Conservation (phyloP, 2,888 invertebrate species). For the Tineola bisselliella region DNA sequence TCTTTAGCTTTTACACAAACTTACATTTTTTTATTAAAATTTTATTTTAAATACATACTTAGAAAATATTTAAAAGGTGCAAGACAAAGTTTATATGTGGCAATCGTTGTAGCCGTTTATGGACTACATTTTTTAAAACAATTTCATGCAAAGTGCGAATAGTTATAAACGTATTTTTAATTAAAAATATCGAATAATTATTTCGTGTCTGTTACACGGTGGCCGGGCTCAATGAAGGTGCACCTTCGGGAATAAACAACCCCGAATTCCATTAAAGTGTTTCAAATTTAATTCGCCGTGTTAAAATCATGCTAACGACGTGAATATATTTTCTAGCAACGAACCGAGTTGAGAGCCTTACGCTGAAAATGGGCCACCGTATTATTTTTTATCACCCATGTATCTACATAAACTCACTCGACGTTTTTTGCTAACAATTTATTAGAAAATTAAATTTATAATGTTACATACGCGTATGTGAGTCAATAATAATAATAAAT, state of each 20-base stretch:
- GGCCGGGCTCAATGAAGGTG: background rate
- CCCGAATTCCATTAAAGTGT: background rate
- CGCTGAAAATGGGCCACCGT: background rate
- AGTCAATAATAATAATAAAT: too few relatives aligned
- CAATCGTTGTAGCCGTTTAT: too few relatives aligned
- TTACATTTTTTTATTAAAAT: too few relatives aligned
- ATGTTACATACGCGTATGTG: too few relatives aligned
- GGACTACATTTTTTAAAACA: too few relatives aligned
- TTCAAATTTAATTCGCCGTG: background rate
- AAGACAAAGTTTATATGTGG: too few relatives aligned
- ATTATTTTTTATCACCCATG: background rate
- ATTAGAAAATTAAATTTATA: background rate
- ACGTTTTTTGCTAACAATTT: background rate
- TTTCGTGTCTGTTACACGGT: background rate
- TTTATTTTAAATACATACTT: too few relatives aligned
- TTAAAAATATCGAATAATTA: too few relatives aligned
- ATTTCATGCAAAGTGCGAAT: too few relatives aligned
- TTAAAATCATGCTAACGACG: background rate
- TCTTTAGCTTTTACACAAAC: too few relatives aligned
- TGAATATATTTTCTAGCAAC: background rate
- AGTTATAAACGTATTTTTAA: too few relatives aligned
- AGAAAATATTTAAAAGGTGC: too few relatives aligned
- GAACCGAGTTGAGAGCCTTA: background rate
- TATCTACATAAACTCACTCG: background rate
- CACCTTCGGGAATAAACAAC: background rate